These are phyloP conservation scores for Gila orcuttii DNA, from an alignment of 2,113 vertebrate genomes.

Conservation along the genomic window DNA sequence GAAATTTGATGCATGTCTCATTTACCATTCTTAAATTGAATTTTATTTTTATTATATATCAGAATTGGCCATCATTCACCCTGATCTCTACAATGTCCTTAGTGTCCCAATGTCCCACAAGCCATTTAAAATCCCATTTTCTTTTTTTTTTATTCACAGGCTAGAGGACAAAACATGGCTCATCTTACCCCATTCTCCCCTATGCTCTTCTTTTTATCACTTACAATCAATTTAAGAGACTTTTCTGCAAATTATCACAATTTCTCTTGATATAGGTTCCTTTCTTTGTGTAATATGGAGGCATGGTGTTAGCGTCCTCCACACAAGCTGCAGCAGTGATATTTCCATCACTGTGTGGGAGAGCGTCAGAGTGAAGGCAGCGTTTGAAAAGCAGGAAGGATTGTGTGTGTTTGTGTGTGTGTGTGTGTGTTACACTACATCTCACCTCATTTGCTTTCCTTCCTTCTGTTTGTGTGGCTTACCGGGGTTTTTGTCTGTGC, in stretches of 20 bases:
- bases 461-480: not conserved
- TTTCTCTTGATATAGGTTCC: not conserved
- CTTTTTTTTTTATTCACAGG: too few species aligned
- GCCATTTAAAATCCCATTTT: too few species aligned
- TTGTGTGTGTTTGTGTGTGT: constrained; percentile 27
- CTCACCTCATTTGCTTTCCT: not conserved
- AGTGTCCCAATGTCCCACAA: too few species aligned
- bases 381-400: constrained; percentile 55
- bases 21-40: too few species aligned
- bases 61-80: too few species aligned
- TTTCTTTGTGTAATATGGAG: not conserved
- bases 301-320: not conserved
- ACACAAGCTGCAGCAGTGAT: constrained; percentile 35
- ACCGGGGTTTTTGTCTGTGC: constrained; percentile 26
- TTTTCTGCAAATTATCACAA: not conserved
- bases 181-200: not conserved
- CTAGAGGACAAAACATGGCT: not conserved
- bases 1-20: too few species aligned
- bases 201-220: not conserved
- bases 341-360: constrained; percentile 50
- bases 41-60: too few species aligned
- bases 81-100: too few species aligned
- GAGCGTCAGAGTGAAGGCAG: constrained; percentile 28
- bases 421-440: constrained; percentile 13
- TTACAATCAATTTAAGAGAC: not conserved